Conservation (phyloP, 2,797 vertebrate species). For the Lepus oiostolus region DNA sequence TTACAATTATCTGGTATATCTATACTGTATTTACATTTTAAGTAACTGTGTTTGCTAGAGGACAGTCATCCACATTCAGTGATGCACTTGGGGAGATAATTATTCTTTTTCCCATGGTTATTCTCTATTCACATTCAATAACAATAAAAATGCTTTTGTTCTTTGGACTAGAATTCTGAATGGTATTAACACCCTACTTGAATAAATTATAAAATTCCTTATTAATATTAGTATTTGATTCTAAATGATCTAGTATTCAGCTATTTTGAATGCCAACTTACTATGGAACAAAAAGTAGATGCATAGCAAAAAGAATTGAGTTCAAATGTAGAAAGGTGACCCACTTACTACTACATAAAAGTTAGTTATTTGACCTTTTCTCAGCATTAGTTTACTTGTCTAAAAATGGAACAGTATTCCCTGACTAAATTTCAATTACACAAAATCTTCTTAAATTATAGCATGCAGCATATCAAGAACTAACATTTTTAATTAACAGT, state of each 20-base stretch:
- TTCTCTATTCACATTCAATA: background rate
- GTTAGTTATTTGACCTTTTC: background rate
- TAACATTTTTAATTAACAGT: conserved; percentile 43
- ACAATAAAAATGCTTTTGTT: background rate
- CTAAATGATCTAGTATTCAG: background rate
- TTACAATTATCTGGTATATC: background rate
- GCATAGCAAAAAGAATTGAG: background rate
- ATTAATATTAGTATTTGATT: background rate
- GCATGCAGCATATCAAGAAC: background rate
- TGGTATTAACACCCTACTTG: background rate
- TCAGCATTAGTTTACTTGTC: background rate
- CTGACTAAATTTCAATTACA: conserved; percentile 20
- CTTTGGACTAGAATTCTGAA: conserved; percentile 11
- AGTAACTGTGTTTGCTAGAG: background rate
- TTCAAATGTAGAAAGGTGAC: background rate
- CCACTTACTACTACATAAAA: background rate
- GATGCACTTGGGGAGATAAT: background rate
- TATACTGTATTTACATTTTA: background rate
- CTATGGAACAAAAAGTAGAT: background rate
- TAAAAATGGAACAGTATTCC: background rate
- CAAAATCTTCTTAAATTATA: conserved; percentile 47
- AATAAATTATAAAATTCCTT: background rate
- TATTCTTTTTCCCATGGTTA: background rate
- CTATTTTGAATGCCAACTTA: background rate
- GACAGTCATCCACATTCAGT: background rate